phyloP scores from a whole-genome alignment of 2,888 invertebrate genomes.

The Drosophila tanythrix region DNA sequence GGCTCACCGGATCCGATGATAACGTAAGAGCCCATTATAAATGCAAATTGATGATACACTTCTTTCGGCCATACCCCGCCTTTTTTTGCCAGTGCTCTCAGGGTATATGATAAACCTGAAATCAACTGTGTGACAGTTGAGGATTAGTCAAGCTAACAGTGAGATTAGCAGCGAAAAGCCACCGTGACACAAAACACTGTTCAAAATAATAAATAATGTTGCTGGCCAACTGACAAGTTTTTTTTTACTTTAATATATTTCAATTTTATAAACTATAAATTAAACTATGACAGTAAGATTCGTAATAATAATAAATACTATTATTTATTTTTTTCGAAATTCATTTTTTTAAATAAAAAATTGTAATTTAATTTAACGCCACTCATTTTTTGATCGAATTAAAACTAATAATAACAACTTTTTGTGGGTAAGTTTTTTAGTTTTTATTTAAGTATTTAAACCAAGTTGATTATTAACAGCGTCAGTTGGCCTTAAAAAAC shows the following conservation, averaged over 20 bases:
- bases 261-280: not conserved
- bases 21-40: slow-evolving; percentile 86
- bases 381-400: not conserved
- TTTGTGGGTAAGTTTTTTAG: not conserved
- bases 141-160: not conserved
- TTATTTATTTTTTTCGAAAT: no score
- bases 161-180: not conserved
- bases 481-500: not conserved
- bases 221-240: not conserved
- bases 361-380: not conserved
- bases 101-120: not conserved
- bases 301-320: not conserved
- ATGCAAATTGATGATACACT: slow-evolving; percentile 34
- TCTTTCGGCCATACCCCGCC: not conserved
- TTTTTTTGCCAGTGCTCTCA: not conserved
- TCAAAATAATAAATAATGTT: not conserved
- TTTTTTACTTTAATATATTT: not conserved
- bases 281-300: no score
- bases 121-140: not conserved
- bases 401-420: not conserved
- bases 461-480: not conserved
- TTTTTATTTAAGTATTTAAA: not conserved
- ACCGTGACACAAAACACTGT: not conserved
- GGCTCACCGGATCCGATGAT: slow-evolving; percentile 96
- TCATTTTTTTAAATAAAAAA: not conserved